A percentile compares a stretch with the other conserved stretches of the same genome.
These are phyloP conservation scores for Montipora efflorescens DNA, from an alignment of 64 coral and sea anemone species.

Conservation along the genomic window DNA sequence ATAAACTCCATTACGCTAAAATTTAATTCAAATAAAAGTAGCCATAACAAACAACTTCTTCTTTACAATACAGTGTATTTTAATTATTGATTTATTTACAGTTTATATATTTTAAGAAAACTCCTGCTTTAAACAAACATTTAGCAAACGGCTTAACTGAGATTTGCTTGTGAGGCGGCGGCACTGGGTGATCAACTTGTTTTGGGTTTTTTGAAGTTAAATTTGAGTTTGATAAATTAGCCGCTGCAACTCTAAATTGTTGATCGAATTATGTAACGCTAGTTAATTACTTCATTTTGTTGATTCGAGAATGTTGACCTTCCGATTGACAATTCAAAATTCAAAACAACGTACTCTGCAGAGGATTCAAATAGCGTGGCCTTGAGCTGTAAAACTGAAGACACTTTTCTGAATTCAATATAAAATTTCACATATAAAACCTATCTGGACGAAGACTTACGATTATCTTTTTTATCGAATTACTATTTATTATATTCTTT, in stretches of 20 bases:
- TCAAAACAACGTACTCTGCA: neutral
- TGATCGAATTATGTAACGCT: neutral
- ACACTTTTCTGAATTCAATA: too few species aligned
- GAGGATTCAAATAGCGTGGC: too few species aligned
- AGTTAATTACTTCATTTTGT: slow-evolving; percentile 23
- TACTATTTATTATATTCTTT: neutral
- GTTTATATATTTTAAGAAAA: neutral
- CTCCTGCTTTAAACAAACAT: neutral
- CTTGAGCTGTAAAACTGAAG: too few species aligned
- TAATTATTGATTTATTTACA: neutral
- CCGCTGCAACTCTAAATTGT: neutral
- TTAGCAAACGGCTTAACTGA: neutral
- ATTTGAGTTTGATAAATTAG: neutral
- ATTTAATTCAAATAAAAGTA: neutral
- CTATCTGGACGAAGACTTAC: neutral
- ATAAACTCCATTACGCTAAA: neutral
- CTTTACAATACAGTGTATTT: neutral
- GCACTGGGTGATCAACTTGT: neutral
- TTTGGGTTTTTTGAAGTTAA: neutral
- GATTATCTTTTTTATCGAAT: neutral
- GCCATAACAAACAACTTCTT: neutral
- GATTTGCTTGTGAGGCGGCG: neutral
- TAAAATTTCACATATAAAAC: neutral
- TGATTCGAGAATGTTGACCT: slow-evolving; percentile 6
- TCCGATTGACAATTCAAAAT: slow-evolving; percentile 3